Percentiles rank a stretch among this genome's conserved stretches.
phyloP scores from a whole-genome alignment of 2,113 vertebrate species.

The Callocephalon fimbriatum region DNA sequence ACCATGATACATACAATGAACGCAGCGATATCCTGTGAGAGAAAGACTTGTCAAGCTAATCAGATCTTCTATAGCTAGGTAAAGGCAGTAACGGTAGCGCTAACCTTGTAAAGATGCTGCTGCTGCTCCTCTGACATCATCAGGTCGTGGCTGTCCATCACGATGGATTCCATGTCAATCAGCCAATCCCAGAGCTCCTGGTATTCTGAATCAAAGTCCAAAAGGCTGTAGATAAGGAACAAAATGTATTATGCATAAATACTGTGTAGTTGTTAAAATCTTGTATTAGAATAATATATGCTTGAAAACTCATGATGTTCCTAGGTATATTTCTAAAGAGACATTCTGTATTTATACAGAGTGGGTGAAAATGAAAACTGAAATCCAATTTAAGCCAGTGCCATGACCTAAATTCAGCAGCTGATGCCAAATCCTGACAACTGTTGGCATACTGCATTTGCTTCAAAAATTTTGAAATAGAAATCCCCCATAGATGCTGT shows the following conservation, averaged over 20 bases:
- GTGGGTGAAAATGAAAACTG: slow-evolving; percentile 68
- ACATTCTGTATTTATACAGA: slow-evolving; percentile 65
- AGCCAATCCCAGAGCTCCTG: slow-evolving; percentile 99
- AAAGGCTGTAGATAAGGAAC: slow-evolving; percentile 86
- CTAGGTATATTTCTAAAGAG: slow-evolving; percentile 68
- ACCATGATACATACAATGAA: slow-evolving; percentile 83
- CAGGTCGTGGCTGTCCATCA: slow-evolving; percentile 95
- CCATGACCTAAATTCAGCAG: slow-evolving; percentile 49
- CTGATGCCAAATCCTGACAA: slow-evolving; percentile 63
- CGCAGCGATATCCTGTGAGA: slow-evolving; percentile 80
- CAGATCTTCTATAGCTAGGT: slow-evolving; percentile 84
- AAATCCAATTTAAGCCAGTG: slow-evolving; percentile 61
- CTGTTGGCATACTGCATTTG: slow-evolving; percentile 33
- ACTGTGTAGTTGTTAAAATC: slow-evolving; percentile 78
- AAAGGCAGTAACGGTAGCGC: slow-evolving; percentile 76
- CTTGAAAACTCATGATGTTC: slow-evolving; percentile 75
- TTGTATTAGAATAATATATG: slow-evolving; percentile 82
- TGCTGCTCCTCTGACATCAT: slow-evolving; percentile 98
- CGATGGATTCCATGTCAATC: slow-evolving; percentile 97
- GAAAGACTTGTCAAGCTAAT: slow-evolving; percentile 87
- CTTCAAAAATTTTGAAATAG: slow-evolving; percentile 36
- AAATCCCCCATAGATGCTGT: neutral
- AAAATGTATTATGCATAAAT: slow-evolving; percentile 85
- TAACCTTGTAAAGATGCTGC: slow-evolving; percentile 96
- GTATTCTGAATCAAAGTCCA: slow-evolving; percentile 95